phyloP scores from a whole-genome alignment of 2,113 vertebrate species.

The Elaphurus davidianus region DNA sequence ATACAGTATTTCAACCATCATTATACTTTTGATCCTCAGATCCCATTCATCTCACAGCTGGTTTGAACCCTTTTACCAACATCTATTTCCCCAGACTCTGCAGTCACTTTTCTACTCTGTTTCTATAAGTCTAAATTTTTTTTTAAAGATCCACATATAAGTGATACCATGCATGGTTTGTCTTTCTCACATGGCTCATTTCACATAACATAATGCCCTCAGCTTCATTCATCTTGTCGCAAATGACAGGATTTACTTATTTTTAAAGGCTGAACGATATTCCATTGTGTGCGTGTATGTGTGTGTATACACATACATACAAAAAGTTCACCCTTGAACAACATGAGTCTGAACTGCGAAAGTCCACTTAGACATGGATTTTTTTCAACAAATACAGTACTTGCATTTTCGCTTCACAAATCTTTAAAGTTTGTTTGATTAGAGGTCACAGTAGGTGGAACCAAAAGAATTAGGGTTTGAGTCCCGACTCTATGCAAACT shows the following conservation, averaged over 20 bases:
- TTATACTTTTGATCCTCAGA: neutral
- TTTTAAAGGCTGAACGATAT: neutral
- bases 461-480: neutral
- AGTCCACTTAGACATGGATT: neutral
- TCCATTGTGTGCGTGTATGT: neutral
- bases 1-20: neutral
- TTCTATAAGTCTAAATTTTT: neutral
- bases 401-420: neutral
- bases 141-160: neutral
- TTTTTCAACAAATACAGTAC: neutral
- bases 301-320: neutral
- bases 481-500: neutral
- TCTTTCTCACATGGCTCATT: neutral
- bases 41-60: neutral
- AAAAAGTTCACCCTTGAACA: neutral
- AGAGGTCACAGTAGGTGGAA: neutral
- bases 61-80: neutral
- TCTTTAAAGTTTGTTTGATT: neutral
- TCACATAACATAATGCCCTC: neutral
- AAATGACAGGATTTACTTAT: neutral
- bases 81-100: neutral
- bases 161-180: neutral
- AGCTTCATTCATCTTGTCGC: neutral
- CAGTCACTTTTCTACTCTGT: neutral
- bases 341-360: neutral